Conservation (phyloP, 2,888 invertebrate genomes). For the Papilio protenor region DNA sequence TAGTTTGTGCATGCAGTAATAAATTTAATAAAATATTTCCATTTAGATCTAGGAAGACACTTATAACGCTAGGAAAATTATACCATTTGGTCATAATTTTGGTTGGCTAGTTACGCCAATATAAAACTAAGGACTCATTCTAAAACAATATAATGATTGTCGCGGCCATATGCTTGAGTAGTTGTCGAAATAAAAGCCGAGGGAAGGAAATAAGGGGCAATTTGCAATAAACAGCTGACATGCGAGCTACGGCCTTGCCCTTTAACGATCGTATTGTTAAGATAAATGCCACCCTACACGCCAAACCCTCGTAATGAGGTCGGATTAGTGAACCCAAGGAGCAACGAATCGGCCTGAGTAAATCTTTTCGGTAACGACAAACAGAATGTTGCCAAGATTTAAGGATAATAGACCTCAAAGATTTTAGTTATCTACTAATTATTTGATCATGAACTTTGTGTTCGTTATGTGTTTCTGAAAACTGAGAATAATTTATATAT, state of each 20-base stretch:
- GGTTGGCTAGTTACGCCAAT: neutral
- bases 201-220: conserved; percentile 59
- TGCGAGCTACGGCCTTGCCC: conserved; percentile 72
- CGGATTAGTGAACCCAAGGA: conserved; percentile 32
- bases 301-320: conserved; percentile 46
- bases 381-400: neutral
- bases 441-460: too few relatives aligned
- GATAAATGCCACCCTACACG: conserved; percentile 59
- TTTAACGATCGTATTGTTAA: conserved; percentile 57
- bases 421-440: neutral
- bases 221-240: conserved; percentile 64
- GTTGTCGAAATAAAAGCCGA: conserved; percentile 24
- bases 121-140: neutral
- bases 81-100: neutral
- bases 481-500: too few relatives aligned
- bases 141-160: neutral
- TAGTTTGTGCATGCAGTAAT: neutral
- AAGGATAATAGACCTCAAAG: neutral
- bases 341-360: neutral
- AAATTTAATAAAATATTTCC: neutral
- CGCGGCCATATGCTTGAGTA: conserved; percentile 24
- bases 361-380: neutral
- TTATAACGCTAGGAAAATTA: neutral
- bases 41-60: neutral
- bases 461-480: too few relatives aligned